Base-by-base conservation (phyloP, 2,113 vertebrate species). In the Reinhardtius hippoglossoides region DNA sequence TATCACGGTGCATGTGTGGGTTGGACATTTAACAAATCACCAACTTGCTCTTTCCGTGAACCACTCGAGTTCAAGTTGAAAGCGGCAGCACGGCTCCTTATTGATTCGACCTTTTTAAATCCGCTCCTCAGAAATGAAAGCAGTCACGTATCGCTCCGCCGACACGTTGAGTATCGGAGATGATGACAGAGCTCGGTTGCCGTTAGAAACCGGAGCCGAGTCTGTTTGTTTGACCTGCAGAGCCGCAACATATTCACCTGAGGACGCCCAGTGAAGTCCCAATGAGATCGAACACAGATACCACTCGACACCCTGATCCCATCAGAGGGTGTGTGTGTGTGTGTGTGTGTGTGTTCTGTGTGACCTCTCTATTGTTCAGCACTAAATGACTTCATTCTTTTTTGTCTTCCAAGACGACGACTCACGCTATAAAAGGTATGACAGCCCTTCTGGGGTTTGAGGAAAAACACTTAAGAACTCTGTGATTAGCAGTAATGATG, bases 401-500 rank as follows among this genome's bases (percentile, higher is more conserved):
- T 72, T 69, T 12, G 69, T 15, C 15, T 56, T 62, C 21, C 15
- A 21, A 24, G 18, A 14, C 31, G 37, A 31, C 3, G 8, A 9
- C 58, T 74, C n/a, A 42, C 70, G 77, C 65, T 65, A 66, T 76
- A 62, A 84, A 83, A 61, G 3, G 60, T 8, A 31, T 40, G 60
- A 80, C 70, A 78, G 23, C 59, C 26, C 74, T 67, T 56, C 61
- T 61, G 77, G 69, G 65, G 21, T 71, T 83, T 79, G 24, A 72
- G 40, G 23, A 31, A 31, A 81, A 84, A 80, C 40, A 63, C 76
- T 67, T 77, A 72, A 6, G 73, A 83, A 78, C 74, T 64, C 6
- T 57, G 44, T 70, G 67, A 88, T 86, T 76, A 81, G 65, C 58
- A 60, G 44, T 52, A 79, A 86, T 80, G 24, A 66, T 60, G 35